Evolutionary conservation across 2,797 vertebrate species (phyloP).

Genomic region (Oreortyx pictus): DNA sequence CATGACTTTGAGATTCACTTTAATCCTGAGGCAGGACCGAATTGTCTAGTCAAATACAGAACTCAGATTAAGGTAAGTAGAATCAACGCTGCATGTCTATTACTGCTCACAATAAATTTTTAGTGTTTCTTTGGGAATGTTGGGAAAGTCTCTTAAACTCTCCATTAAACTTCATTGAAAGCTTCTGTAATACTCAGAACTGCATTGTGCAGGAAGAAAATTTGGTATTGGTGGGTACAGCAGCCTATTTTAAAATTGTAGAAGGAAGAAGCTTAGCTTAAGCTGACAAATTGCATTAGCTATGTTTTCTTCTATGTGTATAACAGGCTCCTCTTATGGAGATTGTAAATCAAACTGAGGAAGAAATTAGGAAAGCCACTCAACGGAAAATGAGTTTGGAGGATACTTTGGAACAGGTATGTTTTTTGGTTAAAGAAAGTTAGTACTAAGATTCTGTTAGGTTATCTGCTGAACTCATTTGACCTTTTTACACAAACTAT

Average conservation of each 20-base stretch:
- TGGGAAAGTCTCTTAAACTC: not conserved
- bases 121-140: not conserved
- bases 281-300: not conserved
- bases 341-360: constrained; percentile 88
- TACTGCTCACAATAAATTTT: not conserved
- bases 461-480: not conserved
- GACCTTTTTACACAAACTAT: not conserved
- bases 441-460: not conserved
- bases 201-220: not conserved
- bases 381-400: constrained; percentile 88
- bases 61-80: constrained; percentile 87
- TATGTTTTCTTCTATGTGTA: not conserved
- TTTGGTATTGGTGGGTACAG: not conserved
- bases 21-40: constrained; percentile 81
- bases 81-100: not conserved
- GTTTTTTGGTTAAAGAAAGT: constrained; percentile 6
- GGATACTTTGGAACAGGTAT: constrained; percentile 91
- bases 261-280: not conserved
- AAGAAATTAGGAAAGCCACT: constrained; percentile 84
- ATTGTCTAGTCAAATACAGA: constrained; percentile 84
- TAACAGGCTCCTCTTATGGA: constrained; percentile 87
- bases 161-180: not conserved
- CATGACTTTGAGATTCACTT: constrained; percentile 91
- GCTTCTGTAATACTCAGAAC: not conserved
- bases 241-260: not conserved